Percentiles rank a stretch among this genome's conserved stretches.
These are phyloP conservation scores for Gambelia wislizenii DNA, from an alignment of 2,797 vertebrate genomes.

Conservation along the genomic window DNA sequence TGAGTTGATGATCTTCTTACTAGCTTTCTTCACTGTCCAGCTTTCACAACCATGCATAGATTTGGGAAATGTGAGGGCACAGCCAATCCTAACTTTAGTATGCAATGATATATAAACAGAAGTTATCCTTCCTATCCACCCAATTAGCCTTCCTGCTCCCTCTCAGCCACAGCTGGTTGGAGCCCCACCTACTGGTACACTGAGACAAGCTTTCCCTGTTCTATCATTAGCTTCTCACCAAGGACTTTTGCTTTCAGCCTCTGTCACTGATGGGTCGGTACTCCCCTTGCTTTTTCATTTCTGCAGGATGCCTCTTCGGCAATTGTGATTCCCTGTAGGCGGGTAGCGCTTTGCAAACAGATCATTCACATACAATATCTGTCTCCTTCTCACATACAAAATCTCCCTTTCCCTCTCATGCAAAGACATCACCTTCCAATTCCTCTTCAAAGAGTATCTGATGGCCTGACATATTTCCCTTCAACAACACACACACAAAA, in stretches of 20 bases:
- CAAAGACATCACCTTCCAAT: background rate
- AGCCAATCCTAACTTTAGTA: too few relatives aligned
- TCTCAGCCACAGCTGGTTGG: background rate
- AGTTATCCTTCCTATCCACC: too few relatives aligned
- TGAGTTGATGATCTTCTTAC: too few relatives aligned
- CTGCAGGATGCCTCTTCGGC: background rate
- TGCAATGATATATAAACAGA: too few relatives aligned
- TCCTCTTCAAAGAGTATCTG: background rate
- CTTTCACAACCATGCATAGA: too few relatives aligned
- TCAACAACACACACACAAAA: background rate
- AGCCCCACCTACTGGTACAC: background rate
- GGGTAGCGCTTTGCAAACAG: background rate
- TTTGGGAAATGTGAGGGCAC: too few relatives aligned
- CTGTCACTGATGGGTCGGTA: background rate
- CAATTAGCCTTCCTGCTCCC: background rate
- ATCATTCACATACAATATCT: background rate
- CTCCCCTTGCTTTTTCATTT: constrained; percentile 2
- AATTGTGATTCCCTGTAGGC: background rate
- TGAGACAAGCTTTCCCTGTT: background rate
- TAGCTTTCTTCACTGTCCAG: too few relatives aligned
- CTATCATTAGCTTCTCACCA: constrained; percentile 8
- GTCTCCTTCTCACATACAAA: too few relatives aligned
- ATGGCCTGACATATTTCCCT: background rate
- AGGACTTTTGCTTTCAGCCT: constrained; percentile 9
- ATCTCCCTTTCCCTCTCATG: background rate